Percentiles rank a stretch among this genome's conserved stretches.
These are phyloP conservation scores for Idris sp. DNA, from an alignment of 1,140 invertebrate species.

Conservation along the genomic window DNA sequence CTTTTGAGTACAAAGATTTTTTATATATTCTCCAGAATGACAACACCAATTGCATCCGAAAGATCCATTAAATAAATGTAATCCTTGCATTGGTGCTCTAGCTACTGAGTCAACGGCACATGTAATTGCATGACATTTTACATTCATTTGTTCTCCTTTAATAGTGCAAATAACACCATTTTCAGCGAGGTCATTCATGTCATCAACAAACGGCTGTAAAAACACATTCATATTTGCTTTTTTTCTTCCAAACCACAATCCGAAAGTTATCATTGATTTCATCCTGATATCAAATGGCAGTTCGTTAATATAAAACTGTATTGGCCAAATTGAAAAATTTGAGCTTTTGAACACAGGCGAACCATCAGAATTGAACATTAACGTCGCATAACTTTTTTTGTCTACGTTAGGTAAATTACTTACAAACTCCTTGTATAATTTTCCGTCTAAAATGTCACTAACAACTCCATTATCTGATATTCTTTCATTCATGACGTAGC, in stretches of 20 bases:
- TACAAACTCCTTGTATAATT: conserved; percentile 18
- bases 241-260: conserved; percentile 5
- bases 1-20: conserved; percentile 1
- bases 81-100: conserved; percentile 9
- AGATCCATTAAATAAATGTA: conserved; percentile 13
- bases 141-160: conserved; percentile 2
- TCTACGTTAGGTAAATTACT: conserved; percentile 1
- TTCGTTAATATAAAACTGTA: conserved; percentile 2
- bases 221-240: conserved; percentile 19
- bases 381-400: conserved; percentile 13
- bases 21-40: conserved; percentile 7
- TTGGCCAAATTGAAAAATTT: conserved; percentile 32
- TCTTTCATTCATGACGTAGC: conserved; percentile 7
- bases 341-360: conserved; percentile 37
- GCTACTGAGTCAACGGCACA: conserved; percentile 15
- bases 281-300: background rate
- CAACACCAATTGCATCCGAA: conserved; percentile 9
- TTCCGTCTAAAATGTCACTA: conserved; percentile 21
- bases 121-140: conserved; percentile 4
- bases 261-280: conserved; percentile 4
- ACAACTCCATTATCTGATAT: background rate
- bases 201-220: background rate
- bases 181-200: conserved; percentile 3
- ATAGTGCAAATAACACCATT: conserved; percentile 12
- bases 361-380: conserved; percentile 34